Percentiles rank a stretch among this genome's conserved stretches.
Conservation (phyloP, 2,113 vertebrate species). For the Sialia sialis region DNA sequence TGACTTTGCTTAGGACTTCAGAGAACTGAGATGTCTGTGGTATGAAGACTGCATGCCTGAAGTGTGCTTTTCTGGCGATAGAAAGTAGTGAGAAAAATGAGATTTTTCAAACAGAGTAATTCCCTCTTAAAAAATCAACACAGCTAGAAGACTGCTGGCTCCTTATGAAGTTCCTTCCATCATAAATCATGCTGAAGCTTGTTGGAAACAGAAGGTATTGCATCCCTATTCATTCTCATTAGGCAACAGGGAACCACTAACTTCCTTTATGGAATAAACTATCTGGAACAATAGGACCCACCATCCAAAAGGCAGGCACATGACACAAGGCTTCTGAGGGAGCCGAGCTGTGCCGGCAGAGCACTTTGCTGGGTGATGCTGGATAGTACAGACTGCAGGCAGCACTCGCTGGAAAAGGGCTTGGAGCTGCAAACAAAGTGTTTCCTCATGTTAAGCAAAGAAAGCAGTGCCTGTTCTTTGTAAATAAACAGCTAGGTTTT, state of each 20-base stretch:
- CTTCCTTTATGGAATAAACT: neutral
- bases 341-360: neutral
- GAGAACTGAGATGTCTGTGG: neutral
- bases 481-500: constrained; percentile 14
- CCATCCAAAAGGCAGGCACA: neutral
- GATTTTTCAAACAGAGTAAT: neutral
- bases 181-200: neutral
- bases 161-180: neutral
- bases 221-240: neutral
- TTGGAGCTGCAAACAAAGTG: neutral
- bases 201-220: neutral
- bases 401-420: neutral
- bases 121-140: neutral
- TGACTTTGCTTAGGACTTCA: neutral
- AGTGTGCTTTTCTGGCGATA: neutral
- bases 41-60: neutral
- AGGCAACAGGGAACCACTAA: neutral
- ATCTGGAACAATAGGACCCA: neutral
- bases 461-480: neutral
- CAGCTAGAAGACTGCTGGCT: neutral
- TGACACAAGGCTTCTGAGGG: neutral
- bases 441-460: constrained; percentile 29
- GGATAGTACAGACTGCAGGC: neutral
- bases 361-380: accelerated
- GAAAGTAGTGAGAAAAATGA: neutral